Evolutionary conservation across 2,888 invertebrate genomes (phyloP), one percentile per base, ranked within the genome.

Genomic region (Himalopsyche tibetana): DNA sequence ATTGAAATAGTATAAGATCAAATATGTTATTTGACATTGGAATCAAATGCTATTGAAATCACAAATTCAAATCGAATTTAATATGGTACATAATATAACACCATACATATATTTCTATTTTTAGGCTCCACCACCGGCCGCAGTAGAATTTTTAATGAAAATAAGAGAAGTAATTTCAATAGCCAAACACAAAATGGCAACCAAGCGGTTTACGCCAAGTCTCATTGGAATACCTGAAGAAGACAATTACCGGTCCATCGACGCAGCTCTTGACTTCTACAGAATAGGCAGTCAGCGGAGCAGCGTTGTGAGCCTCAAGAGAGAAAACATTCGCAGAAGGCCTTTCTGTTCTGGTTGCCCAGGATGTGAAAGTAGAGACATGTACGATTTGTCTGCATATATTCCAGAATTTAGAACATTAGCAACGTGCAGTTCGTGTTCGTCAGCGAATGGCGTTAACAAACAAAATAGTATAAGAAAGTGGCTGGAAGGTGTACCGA

Each of bases 111-210:
- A 11, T 9, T 45, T 9, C 9, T 45, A 45, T 45, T 28, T 5
- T 40, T 92, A 97, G 96, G 96, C 97, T 89, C 98, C 98, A 38
- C 98, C 98, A 80, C 96, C 97, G 74, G 97, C 97, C 84, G 98
- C 98, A 40, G 92, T 98, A 89, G 98, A 98, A 91, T 98, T 98
- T 91, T 93, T 98, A 82, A 94, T 95, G 0, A 97, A 97, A 94
- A 97, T 98, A 88, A 95, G 98, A 88, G 97, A 98, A 93, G 98
- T 98, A 8, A 98, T 98, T 89, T 94, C 97, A 74, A 96, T 98
- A 82, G 98, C 98, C 9, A 97, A 97, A 90, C 96, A 96, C 89
- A 97, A 97, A 92, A 97, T 98, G 96, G 94, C 95, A 69, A 92
- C 95, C 0, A 97, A 97, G 91, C 94, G 95, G 86, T 98, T 96